Evolutionary conservation across 2,113 vertebrate species (phyloP), one percentile per base, ranked within the genome.

Genomic region (Sakesphorus luctuosus): DNA sequence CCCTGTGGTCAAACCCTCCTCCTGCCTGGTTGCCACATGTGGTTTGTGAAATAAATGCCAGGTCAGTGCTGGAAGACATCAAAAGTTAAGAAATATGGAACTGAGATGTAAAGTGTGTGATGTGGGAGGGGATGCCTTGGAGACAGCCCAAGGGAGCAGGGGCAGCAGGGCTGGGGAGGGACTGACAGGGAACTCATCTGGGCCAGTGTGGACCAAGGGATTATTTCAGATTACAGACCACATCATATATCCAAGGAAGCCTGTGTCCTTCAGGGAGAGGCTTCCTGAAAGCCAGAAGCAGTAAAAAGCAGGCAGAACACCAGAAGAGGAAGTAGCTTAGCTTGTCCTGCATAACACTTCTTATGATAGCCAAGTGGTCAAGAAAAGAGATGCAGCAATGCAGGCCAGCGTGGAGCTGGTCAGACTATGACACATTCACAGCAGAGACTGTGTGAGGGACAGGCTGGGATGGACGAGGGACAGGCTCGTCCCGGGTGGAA

Each of bases 401-500:
- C 25, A 43, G 19, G 10, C 26, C 19, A 55, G 33, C 0, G 2
- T 9, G 21, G 16, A 72, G 19, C 21, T 76, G 18, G 6, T 28
- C 8, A 59, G 21, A 36, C 18, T 9, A 15, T 4, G 38, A 9
- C 33, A 29, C 4, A 6, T 13, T 71, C 7, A 38, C 7, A 19
- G 21, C 11, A 14, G 8, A 69, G 25, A 15, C 21, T 52, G 2
- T 23, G 17, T 1, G 3, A 69, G 33, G 6, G 8, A 24, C 16
- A 59, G 26, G 4, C 13, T 68, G 53, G 47, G 19, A 31, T 25
- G 28, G 3, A 50, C 2, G 62, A 84, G 33, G 40, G 40, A 43
- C 7, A 58, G 12, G 14, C 3, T 49, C 26, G 14, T 53, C 20
- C 1, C 0, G 73, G 77, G 43, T 78, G 28, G 50, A 36, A 6